A percentile compares a stretch with the other conserved stretches of the same genome.
These are phyloP conservation scores for Sceloporus tristichus DNA, from an alignment of 2,113 vertebrate species.

Conservation along the genomic window DNA sequence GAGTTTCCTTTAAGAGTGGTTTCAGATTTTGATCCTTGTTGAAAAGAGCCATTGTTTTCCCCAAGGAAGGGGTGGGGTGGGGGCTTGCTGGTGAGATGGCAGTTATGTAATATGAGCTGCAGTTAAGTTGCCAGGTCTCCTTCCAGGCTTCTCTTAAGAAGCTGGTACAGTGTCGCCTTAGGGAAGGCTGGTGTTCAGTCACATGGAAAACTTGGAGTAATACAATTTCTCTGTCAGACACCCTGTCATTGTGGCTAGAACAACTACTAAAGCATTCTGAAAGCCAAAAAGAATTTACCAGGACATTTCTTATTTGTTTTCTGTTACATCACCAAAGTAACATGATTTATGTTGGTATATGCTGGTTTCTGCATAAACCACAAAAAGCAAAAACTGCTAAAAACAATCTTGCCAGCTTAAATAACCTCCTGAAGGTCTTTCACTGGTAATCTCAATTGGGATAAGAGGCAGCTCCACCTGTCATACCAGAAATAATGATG, in stretches of 20 bases:
- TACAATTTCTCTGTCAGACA: neutral
- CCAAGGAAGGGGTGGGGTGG: no score
- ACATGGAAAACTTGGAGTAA: no score
- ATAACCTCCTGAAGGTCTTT: neutral
- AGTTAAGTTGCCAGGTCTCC: neutral
- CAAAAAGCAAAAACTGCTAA: no score
- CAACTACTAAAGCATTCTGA: neutral
- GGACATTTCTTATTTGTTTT: neutral
- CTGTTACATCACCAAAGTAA: neutral
- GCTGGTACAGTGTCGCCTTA: neutral
- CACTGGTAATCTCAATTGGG: neutral
- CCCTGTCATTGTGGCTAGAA: neutral
- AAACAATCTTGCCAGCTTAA: neutral
- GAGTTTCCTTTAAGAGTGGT: neutral
- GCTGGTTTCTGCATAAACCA: neutral
- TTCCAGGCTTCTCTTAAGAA: neutral
- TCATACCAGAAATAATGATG: neutral
- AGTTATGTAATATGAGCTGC: constrained; percentile 16
- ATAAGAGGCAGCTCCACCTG: neutral
- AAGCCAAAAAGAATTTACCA: neutral
- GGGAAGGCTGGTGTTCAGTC: neutral
- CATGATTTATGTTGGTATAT: neutral
- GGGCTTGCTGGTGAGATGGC: neutral
- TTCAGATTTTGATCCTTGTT: neutral
- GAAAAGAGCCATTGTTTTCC: constrained; percentile 25